phyloP scores from a whole-genome alignment of 2,888 invertebrate species.

The Sphaeridia pumilis region DNA sequence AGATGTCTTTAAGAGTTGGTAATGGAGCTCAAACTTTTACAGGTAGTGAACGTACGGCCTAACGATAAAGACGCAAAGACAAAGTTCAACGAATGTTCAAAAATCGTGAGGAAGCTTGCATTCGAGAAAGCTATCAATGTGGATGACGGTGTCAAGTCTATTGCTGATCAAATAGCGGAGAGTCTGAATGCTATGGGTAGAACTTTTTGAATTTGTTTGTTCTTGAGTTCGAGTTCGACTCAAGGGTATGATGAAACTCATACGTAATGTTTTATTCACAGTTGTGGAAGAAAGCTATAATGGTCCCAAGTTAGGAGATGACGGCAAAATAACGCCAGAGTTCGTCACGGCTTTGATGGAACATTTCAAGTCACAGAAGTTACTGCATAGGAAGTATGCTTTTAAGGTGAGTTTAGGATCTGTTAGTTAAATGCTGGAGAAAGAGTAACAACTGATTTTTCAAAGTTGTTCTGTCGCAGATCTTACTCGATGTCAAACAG shows the following conservation, averaged over 20 bases:
- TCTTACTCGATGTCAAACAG: constrained; percentile 76
- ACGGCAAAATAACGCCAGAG: constrained; percentile 73
- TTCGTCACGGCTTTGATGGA: constrained; percentile 85
- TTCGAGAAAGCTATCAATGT: constrained; percentile 95
- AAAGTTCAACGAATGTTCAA: constrained; percentile 87
- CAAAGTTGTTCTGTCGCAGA: no score
- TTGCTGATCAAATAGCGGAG: constrained; percentile 61
- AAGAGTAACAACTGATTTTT: neutral
- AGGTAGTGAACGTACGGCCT: constrained; percentile 85
- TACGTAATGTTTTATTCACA: constrained; percentile 39
- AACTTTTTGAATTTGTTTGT: neutral
- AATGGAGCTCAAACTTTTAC: constrained; percentile 17
- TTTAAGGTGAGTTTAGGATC: constrained; percentile 59
- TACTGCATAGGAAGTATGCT: constrained; percentile 91
- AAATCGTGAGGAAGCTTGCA: constrained; percentile 85
- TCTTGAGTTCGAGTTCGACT: neutral
- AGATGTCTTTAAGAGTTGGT: neutral
- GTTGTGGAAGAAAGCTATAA: constrained; percentile 89
- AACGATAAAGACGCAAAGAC: constrained; percentile 86
- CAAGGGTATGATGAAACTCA: neutral
- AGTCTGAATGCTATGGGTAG: constrained; percentile 82
- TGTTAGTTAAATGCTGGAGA: neutral
- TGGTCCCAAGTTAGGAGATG: constrained; percentile 78
- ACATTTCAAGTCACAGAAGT: constrained; percentile 79
- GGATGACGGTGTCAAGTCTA: constrained; percentile 72